Percentiles rank a stretch among this genome's conserved stretches.
phyloP scores from a whole-genome alignment of 2,888 invertebrate species.

The Timema cristinae region DNA sequence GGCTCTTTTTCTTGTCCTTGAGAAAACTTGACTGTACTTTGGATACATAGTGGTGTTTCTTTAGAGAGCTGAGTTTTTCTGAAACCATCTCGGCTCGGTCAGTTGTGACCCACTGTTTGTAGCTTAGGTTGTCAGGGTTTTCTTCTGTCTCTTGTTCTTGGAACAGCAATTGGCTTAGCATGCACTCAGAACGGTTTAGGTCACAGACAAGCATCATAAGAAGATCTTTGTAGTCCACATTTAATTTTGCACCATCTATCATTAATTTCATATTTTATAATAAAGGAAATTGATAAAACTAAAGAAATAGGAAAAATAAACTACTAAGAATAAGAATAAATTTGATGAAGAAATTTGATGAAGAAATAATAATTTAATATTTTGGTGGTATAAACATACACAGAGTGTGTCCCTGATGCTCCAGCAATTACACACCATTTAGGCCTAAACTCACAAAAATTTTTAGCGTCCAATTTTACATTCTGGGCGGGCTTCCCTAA shows the following conservation, averaged over 20 bases:
- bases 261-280: too few species aligned
- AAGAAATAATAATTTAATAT: too few species aligned
- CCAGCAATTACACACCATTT: conserved; percentile 2
- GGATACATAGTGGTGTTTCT: not conserved
- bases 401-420: conserved; percentile 1
- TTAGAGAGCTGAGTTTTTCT: conserved; percentile 4
- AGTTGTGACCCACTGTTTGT: conserved; percentile 6
- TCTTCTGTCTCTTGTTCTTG: not conserved
- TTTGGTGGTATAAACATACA: not conserved
- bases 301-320: too few species aligned
- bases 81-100: not conserved
- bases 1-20: too few species aligned
- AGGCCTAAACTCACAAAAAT: not conserved
- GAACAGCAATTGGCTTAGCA: not conserved
- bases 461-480: conserved; percentile 1
- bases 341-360: too few species aligned
- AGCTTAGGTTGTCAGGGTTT: not conserved
- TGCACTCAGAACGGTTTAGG: not conserved
- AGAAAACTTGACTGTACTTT: not conserved
- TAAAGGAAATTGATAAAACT: too few species aligned
- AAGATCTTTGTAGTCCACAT: conserved; percentile 1
- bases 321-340: too few species aligned
- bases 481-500: conserved; percentile 4
- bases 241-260: conserved; percentile 10
- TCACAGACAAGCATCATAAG: not conserved